Evolutionary conservation across 1,140 invertebrate genomes (phyloP), one percentile per base, ranked within the genome.

Genomic region (Thaumatotibia leucotreta): DNA sequence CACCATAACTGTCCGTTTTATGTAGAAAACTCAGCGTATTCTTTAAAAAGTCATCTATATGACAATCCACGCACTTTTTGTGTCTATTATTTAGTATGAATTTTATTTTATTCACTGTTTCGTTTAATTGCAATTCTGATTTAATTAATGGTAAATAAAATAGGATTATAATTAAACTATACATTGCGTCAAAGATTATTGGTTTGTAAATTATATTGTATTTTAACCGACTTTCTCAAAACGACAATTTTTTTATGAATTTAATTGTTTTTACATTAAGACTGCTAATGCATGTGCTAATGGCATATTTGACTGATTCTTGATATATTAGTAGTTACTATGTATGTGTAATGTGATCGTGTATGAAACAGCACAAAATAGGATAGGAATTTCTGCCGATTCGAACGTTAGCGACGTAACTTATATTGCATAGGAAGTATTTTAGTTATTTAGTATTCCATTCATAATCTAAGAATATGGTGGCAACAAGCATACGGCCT

Each of bases 101-200:
- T 72, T 77, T 82, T 1, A 77, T 70, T 74, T 75, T 74, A 9
- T 70, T 39, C 23, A 66, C 23, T n/a, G 74, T 80, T 65, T 80
- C 74, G n/a, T 75, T 77, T 39, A 80, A 66, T 32, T 76, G 65
- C 20, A 76, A 27, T 45, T 39, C 35, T n/a, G 64, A 72, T 11
- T 63, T 67, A 6, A 76, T 64, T 65, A 79, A 10, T 23, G 68
- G 49, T 49, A 79, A 29, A 52, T 79, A 52, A 27, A 78, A 20
- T 0, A 70, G 63, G 52, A 69, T 35, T 27, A 58, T 58, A 58
- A 58, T 11, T 6, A 58, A 29, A 20, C 0, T 45, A n/a, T 63
- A 35, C 61, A 67, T 63, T n/a, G n/a, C n/a, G n/a, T n/a, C n/a
- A n/a, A n/a, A n/a, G n/a, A n/a, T n/a, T n/a, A 35, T 63, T 67